Base-by-base conservation (phyloP, 92 coral and sea anemone genomes). In the Porites lobata region DNA sequence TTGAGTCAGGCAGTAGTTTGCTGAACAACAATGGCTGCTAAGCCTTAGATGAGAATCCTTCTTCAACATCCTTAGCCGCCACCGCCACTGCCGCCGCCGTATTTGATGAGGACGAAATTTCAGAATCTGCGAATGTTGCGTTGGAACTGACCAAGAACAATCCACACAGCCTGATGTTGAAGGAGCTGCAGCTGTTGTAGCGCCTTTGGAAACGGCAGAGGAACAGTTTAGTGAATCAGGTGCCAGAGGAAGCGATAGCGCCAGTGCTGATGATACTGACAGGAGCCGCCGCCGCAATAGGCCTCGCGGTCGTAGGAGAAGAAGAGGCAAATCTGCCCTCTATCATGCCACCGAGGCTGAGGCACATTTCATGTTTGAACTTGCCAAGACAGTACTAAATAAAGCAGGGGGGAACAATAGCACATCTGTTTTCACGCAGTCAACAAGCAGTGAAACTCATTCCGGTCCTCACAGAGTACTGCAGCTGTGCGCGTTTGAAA, bases 361-460 rank as follows among this genome's bases (percentile, higher is more conserved):
- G 54, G 99, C 99, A 13, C 99, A 97, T 90, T 97, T 97, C 78
- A 97, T 94, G 96, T 97, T 97, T 80, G 99, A 97, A 56, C 92
- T 95, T 6, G 99, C 99, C 19, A 97, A 97, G 88, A 92, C 95
- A 17, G 98, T 97, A 67, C 90, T 97, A 1, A 87, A 72, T 85
- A 90, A 91, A 58, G 96, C 98, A 22, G 98, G 99, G 19, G 99
- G 99, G 47, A 90, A 89, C 76, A 94, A 92, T 24, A 83, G 89
- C 29, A 88, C 96, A 8, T 97, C 99, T 9, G 98, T 97, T 75
- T 97, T 97, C 78, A 92, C 89, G 47, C 96, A 94, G 77, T 66
- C 93, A 52, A 69, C 91, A 32, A 93, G 88, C 76, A 97, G 87
- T 63, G 92, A 91, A 66, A 89, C 91, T 22, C 96, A 89, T 64